Conservation (phyloP, 2,888 invertebrate genomes). For the Acanthosoma haemorrhoidale region DNA sequence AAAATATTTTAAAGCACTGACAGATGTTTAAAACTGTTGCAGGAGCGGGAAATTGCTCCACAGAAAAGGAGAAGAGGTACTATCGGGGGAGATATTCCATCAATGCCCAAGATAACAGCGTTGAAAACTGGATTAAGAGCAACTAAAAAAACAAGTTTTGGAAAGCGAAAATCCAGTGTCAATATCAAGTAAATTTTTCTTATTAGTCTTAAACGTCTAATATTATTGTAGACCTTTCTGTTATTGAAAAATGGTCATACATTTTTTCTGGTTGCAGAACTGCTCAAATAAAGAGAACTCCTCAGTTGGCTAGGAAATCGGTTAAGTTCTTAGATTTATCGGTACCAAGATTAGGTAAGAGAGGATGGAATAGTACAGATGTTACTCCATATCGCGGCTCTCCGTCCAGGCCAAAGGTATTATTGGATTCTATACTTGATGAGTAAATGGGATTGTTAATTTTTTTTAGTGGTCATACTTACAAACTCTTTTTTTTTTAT, state of each 20-base stretch:
- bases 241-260: too few species aligned
- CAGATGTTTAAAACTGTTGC: neutral
- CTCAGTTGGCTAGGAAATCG: neutral
- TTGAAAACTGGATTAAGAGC: slow-evolving; percentile 14
- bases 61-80: neutral
- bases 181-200: too few species aligned
- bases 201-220: neutral
- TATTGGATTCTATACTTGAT: neutral
- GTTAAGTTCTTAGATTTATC: slow-evolving; percentile 3
- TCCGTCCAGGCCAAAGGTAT: neutral
- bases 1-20: neutral
- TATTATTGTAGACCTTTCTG: too few species aligned
- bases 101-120: neutral
- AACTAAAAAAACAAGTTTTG: neutral
- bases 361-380: neutral
- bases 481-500: too few species aligned
- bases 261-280: too few species aligned
- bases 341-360: neutral
- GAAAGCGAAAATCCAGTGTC: neutral
- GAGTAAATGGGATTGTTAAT: neutral
- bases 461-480: too few species aligned
- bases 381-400: neutral
- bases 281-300: neutral
- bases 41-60: neutral
- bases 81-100: neutral